A percentile compares a stretch with the other conserved stretches of the same genome.
These are phyloP conservation scores for Synergus gifuensis DNA, from an alignment of 2,888 invertebrate genomes.

Conservation along the genomic window DNA sequence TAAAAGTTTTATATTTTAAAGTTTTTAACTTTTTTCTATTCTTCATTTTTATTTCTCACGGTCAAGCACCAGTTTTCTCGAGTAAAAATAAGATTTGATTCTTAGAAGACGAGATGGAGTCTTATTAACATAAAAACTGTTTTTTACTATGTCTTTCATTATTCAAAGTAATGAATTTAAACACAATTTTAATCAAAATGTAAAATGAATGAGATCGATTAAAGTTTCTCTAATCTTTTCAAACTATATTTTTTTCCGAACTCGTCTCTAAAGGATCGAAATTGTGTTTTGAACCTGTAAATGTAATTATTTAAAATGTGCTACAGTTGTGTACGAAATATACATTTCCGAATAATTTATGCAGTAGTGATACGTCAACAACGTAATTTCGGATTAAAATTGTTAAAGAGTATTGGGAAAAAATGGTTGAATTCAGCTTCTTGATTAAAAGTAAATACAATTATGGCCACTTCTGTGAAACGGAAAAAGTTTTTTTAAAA, in stretches of 20 bases:
- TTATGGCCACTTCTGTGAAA: too few species aligned
- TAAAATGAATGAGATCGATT: neutral
- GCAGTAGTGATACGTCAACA: neutral
- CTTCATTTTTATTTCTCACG: neutral
- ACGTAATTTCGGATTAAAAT: neutral
- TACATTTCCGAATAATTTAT: conserved; percentile 12
- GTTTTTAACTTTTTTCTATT: neutral
- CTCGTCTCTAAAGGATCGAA: neutral
- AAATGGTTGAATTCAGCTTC: neutral
- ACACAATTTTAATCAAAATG: neutral
- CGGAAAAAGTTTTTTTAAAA: neutral
- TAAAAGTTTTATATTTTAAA: neutral
- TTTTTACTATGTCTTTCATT: neutral
- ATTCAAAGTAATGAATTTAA: neutral
- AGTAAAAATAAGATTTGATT: neutral
- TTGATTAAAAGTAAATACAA: too few species aligned
- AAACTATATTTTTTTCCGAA: neutral
- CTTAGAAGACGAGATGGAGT: neutral
- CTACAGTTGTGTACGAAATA: conserved; percentile 14
- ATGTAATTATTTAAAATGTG: neutral
- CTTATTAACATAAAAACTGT: neutral
- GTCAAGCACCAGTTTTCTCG: neutral
- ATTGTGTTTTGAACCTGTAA: neutral
- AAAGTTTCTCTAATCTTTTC: neutral
- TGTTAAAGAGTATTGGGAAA: neutral